Percentiles rank a stretch among this genome's conserved stretches.
phyloP scores from a whole-genome alignment of 2,797 vertebrate genomes.

The Poeciliopsis turneri region DNA sequence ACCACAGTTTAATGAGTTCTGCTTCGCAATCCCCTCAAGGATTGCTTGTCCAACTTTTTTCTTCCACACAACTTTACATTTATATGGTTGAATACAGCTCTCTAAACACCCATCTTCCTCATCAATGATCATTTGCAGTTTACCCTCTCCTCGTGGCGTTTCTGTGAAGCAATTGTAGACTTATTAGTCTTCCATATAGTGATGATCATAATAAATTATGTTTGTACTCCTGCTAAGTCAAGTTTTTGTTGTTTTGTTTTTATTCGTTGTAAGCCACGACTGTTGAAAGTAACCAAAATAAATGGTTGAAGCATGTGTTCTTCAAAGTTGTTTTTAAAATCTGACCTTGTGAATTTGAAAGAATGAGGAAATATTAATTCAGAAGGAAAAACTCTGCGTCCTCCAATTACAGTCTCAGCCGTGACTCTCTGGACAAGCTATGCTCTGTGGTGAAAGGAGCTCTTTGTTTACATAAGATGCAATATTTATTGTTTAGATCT shows the following conservation, averaged over 20 bases:
- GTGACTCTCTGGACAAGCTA: not conserved
- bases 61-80: not conserved
- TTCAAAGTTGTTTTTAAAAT: not conserved
- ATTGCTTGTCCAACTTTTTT: not conserved
- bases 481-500: not conserved
- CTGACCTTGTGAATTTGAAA: conserved; percentile 35
- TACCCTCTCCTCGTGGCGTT: not conserved
- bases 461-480: not conserved
- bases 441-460: conserved; percentile 31
- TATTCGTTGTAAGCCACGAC: not conserved
- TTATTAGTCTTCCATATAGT: not conserved
- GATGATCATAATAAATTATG: not conserved
- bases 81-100: not conserved
- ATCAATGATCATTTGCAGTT: not conserved
- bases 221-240: not conserved
- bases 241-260: too few species aligned
- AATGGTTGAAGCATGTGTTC: not conserved
- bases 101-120: not conserved
- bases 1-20: not conserved
- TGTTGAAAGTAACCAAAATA: not conserved
- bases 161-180: not conserved
- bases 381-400: not conserved
- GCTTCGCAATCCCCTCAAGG: not conserved
- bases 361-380: conserved; percentile 23
- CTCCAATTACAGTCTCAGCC: not conserved